A percentile compares a stretch with the other conserved stretches of the same genome.
phyloP scores from a whole-genome alignment of 1,140 invertebrate species.

The Eciton burchellii region DNA sequence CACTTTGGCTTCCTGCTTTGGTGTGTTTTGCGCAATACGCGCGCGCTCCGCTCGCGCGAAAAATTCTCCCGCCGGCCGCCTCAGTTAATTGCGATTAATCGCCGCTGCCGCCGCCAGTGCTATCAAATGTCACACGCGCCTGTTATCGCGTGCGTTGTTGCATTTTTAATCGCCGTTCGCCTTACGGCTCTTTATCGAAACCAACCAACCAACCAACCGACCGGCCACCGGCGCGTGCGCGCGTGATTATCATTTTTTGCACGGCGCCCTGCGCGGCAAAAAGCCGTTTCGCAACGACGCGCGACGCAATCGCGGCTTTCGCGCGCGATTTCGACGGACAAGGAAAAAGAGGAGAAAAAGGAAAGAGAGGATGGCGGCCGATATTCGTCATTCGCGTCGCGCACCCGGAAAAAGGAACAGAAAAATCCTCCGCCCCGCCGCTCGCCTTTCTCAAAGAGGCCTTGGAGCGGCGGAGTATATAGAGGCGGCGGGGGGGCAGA shows the following conservation, averaged over 20 bases:
- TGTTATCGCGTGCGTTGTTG: background rate
- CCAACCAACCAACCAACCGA: background rate
- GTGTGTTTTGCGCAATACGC: constrained; percentile 17
- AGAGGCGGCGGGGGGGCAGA: constrained; percentile 32
- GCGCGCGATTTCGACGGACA: constrained; percentile 1
- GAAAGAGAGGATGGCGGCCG: background rate
- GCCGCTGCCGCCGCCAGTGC: background rate
- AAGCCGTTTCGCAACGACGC: background rate
- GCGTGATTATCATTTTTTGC: constrained; percentile 14
- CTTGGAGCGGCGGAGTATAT: background rate
- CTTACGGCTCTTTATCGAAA: background rate
- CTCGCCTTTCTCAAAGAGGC: too few relatives aligned
- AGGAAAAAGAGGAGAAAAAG: background rate
- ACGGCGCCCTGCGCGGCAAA: background rate
- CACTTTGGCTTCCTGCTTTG: constrained; percentile 6
- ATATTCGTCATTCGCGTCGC: background rate
- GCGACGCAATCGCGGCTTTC: background rate
- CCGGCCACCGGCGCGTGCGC: too few relatives aligned
- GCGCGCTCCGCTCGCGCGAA: constrained; percentile 37
- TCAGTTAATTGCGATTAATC: constrained; percentile 33
- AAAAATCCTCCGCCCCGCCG: too few relatives aligned
- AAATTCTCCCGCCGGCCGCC: background rate
- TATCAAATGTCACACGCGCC: background rate
- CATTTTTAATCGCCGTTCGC: constrained; percentile 7
- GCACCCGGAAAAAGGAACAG: background rate